phyloP scores from a whole-genome alignment of 35 echinoderm and acorn worm genomes.

The Lytechinus pictus region DNA sequence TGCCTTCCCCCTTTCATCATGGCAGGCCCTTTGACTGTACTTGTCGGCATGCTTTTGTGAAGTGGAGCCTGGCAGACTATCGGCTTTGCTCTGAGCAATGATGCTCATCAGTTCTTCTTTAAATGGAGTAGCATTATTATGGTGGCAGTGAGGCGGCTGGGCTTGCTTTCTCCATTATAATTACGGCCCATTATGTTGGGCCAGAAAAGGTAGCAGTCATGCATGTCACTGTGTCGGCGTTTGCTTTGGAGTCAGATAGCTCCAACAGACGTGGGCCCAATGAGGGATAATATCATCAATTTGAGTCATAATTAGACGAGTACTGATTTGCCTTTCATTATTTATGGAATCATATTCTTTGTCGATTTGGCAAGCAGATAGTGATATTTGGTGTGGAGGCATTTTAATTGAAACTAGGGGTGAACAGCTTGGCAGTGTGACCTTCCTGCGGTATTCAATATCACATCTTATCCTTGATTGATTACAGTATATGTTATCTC shows the following conservation, averaged over 20 bases:
- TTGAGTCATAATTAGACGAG: conserved; percentile 41
- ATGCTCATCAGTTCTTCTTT: conserved; percentile 29
- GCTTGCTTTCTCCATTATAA: conserved; percentile 39
- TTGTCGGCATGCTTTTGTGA: conserved; percentile 42
- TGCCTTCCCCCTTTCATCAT: neutral
- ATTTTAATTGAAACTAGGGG: conserved; percentile 3
- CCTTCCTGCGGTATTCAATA: neutral
- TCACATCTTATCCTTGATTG: neutral
- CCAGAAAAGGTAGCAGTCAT: neutral
- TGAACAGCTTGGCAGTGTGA: neutral
- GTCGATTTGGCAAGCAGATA: neutral
- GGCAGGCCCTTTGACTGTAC: conserved; percentile 15
- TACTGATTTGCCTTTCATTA: conserved; percentile 35
- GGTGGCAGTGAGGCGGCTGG: neutral
- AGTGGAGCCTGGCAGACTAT: conserved; percentile 25
- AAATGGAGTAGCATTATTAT: neutral
- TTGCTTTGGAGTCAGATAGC: conserved; percentile 11
- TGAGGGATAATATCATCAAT: conserved; percentile 40
- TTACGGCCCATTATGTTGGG: conserved; percentile 37
- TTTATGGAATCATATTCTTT: neutral
- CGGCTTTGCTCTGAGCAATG: conserved; percentile 23
- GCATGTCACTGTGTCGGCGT: neutral
- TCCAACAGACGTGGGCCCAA: conserved; percentile 16
- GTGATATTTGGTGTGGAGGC: neutral
- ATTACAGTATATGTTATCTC: neutral